Conservation (phyloP, 2,113 vertebrate species). For the Sorex fumeus region DNA sequence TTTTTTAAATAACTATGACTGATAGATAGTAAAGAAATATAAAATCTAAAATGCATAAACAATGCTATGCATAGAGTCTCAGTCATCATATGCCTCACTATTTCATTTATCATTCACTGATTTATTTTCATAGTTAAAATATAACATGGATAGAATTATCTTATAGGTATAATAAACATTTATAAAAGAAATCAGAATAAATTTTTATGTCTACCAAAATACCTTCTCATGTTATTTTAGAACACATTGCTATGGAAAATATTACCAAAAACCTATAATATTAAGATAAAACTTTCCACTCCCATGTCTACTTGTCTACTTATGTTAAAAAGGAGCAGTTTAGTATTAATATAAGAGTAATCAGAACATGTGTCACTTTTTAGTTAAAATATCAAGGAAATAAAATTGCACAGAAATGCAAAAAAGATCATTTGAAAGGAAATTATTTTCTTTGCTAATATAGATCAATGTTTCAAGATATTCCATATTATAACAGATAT, state of each 20-base stretch:
- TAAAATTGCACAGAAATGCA: conserved; percentile 58
- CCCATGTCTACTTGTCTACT: conserved; percentile 43
- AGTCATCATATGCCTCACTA: conserved; percentile 46
- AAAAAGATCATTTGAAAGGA: neutral
- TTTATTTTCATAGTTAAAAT: conserved; percentile 74
- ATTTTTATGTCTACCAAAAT: conserved; percentile 43
- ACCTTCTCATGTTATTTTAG: conserved; percentile 55
- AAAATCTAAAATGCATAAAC: conserved; percentile 53
- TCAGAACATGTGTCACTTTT: conserved; percentile 39
- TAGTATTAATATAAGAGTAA: neutral
- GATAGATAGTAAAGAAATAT: conserved; percentile 56
- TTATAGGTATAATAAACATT: conserved; percentile 69
- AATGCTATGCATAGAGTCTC: conserved; percentile 54
- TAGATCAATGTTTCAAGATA: conserved; percentile 3
- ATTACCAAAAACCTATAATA: conserved; percentile 27
- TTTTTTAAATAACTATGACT: conserved; percentile 26
- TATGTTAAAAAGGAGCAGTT: conserved; percentile 17
- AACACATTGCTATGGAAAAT: conserved; percentile 28
- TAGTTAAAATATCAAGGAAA: conserved; percentile 35
- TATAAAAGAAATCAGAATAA: conserved; percentile 68
- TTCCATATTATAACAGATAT: neutral
- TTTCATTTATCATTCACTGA: conserved; percentile 79
- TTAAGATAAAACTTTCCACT: conserved; percentile 31
- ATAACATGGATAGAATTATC: conserved; percentile 73
- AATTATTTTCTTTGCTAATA: conserved; percentile 40